These are phyloP conservation scores for Cavia aperea DNA, from an alignment of 2,113 vertebrate genomes.

Conservation along the genomic window DNA sequence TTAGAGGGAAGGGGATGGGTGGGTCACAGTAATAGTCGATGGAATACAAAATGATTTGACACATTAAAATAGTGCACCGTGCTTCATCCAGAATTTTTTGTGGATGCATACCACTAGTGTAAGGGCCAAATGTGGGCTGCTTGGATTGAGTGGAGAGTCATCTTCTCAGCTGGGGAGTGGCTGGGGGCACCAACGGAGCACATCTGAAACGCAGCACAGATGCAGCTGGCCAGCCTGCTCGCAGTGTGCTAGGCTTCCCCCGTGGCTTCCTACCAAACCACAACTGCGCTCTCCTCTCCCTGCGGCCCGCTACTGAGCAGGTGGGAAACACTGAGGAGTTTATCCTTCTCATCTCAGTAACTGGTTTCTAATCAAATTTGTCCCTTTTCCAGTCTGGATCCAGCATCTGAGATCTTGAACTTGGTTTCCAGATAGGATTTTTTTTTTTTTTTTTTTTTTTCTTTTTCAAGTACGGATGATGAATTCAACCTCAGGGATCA, in stretches of 20 bases:
- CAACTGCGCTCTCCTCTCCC: rapidly evolving
- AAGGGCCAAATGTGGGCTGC: not conserved
- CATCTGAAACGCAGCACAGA: rapidly evolving
- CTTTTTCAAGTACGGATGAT: not conserved
- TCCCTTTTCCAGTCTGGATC: not conserved
- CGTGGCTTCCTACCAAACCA: rapidly evolving
- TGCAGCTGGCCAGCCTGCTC: rapidly evolving
- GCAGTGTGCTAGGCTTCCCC: not conserved
- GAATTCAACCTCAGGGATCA: not conserved
- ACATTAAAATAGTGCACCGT: not conserved
- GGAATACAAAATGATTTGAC: not conserved
- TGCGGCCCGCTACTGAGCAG: not conserved
- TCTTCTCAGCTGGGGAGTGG: not conserved
- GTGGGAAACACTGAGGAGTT: not conserved
- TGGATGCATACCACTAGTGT: not conserved
- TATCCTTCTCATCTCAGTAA: not conserved
- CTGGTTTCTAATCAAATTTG: not conserved
- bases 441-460: not conserved
- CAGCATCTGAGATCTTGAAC: not conserved
- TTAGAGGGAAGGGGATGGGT: not conserved
- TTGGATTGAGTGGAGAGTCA: no score
- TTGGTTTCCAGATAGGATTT: not conserved
- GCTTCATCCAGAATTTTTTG: not conserved
- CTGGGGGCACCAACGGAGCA: not conserved
- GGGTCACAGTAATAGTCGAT: not conserved